Evolutionary conservation across 2,888 invertebrate species (phyloP).

Genomic region (Lycia hirtaria): DNA sequence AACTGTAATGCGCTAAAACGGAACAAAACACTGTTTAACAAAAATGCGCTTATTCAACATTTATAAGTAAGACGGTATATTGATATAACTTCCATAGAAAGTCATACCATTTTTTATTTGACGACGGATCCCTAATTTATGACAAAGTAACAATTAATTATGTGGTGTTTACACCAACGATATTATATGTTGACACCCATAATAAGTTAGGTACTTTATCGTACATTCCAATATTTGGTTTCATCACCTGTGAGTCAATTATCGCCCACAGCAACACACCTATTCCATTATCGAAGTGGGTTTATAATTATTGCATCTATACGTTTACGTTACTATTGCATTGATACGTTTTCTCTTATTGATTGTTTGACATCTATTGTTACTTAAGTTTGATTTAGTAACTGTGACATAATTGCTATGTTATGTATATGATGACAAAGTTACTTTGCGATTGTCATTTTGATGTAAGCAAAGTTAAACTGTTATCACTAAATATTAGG

Average conservation of each 20-base stretch:
- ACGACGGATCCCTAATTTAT: no score
- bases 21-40: no score
- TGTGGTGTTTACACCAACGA: background rate
- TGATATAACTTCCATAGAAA: no score
- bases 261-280: conserved; percentile 6
- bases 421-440: no score
- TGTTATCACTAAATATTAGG: no score
- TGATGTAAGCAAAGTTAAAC: background rate
- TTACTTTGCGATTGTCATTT: background rate
- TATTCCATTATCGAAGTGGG: conserved; percentile 5
- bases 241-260: conserved; percentile 4
- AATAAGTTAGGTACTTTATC: conserved; percentile 18
- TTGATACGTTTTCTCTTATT: conserved; percentile 13
- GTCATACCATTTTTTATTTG: no score
- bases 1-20: no score
- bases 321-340: no score
- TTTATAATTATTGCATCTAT: conserved; percentile 17
- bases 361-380: conserved; percentile 18
- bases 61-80: no score
- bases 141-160: background rate
- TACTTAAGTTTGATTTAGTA: background rate
- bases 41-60: no score
- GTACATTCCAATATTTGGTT: conserved; percentile 3
- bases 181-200: conserved; percentile 1
- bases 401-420: conserved; percentile 4